phyloP scores from a whole-genome alignment of 1,140 invertebrate genomes.

The Drosophila trapezifrons region DNA sequence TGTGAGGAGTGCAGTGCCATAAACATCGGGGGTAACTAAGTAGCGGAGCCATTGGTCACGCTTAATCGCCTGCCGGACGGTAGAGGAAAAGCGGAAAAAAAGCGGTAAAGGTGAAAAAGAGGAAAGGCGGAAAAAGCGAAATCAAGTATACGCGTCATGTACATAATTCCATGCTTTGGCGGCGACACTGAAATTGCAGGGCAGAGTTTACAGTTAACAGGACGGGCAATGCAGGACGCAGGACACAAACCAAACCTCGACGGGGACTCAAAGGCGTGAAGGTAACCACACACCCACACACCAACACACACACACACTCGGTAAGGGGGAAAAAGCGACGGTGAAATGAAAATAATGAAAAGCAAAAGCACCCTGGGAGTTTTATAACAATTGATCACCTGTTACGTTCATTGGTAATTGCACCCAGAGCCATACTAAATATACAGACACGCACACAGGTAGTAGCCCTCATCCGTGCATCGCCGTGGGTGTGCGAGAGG shows the following conservation, averaged over 20 bases:
- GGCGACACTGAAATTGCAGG: slow-evolving; percentile 43
- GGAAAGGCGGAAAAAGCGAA: slow-evolving; percentile 15
- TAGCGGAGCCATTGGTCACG: slow-evolving; percentile 74
- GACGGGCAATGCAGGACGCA: not conserved
- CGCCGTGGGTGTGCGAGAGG: slow-evolving; percentile 8
- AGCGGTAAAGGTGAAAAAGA: not conserved
- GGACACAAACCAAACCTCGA: slow-evolving; percentile 20
- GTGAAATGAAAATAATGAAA: slow-evolving; percentile 80
- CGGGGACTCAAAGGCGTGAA: slow-evolving; percentile 38
- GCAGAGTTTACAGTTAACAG: slow-evolving; percentile 8
- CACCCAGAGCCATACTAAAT: slow-evolving; percentile 83
- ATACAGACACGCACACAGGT: slow-evolving; percentile 45
- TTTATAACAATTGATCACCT: slow-evolving; percentile 84
- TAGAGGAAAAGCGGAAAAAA: slow-evolving; percentile 5
- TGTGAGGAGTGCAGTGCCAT: slow-evolving; percentile 34
- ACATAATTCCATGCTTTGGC: slow-evolving; percentile 70
- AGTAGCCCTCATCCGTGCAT: slow-evolving; percentile 14
- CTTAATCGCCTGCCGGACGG: slow-evolving; percentile 66
- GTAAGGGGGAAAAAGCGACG: slow-evolving; percentile 32
- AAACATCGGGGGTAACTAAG: slow-evolving; percentile 59
- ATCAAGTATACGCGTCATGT: slow-evolving; percentile 69
- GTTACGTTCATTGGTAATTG: slow-evolving; percentile 84
- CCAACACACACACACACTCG: slow-evolving; percentile 4
- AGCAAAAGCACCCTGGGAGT: slow-evolving; percentile 84
- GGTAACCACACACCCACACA: slow-evolving; percentile 30